These are phyloP conservation scores for Hoplostethus mediterraneus DNA, from an alignment of 2,797 vertebrate genomes.

Conservation along the genomic window DNA sequence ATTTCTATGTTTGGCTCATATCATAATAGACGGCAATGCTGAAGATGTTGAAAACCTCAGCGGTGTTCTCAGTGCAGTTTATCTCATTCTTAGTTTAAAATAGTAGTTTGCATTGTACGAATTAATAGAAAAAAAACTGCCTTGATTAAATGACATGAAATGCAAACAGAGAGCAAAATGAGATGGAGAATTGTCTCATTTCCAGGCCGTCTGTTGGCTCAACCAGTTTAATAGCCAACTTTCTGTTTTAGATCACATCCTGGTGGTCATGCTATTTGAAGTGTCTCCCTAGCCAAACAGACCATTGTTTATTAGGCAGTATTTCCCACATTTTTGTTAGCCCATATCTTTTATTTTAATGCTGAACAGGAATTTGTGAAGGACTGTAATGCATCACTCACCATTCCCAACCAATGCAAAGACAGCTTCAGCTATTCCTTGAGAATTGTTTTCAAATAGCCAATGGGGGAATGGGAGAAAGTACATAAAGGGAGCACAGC, in stretches of 20 bases:
- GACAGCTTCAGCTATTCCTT: constrained; percentile 8
- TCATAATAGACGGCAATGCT: constrained; percentile 1
- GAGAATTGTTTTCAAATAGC: constrained; percentile 4
- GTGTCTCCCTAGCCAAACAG: background rate
- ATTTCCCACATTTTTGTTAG: background rate
- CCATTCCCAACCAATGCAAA: constrained; percentile 2
- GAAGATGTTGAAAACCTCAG: background rate
- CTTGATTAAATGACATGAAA: constrained; percentile 3
- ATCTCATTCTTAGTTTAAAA: background rate
- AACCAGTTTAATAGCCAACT: background rate
- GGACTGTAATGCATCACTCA: background rate
- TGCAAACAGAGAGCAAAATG: constrained; percentile 22
- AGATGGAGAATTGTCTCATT: background rate
- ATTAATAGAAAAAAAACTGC: background rate
- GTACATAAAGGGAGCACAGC: background rate
- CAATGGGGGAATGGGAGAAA: background rate
- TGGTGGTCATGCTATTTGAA: background rate
- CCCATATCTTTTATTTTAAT: background rate
- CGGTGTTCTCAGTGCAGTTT: background rate
- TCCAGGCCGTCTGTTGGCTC: background rate
- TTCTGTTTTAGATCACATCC: background rate
- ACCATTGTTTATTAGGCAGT: background rate
- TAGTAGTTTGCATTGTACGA: constrained; percentile 11
- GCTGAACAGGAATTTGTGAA: background rate
- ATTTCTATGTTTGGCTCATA: background rate